Evolutionary conservation across 2,888 invertebrate species (phyloP), one percentile per base, ranked within the genome.

Genomic region (Watsonalla cultraria): DNA sequence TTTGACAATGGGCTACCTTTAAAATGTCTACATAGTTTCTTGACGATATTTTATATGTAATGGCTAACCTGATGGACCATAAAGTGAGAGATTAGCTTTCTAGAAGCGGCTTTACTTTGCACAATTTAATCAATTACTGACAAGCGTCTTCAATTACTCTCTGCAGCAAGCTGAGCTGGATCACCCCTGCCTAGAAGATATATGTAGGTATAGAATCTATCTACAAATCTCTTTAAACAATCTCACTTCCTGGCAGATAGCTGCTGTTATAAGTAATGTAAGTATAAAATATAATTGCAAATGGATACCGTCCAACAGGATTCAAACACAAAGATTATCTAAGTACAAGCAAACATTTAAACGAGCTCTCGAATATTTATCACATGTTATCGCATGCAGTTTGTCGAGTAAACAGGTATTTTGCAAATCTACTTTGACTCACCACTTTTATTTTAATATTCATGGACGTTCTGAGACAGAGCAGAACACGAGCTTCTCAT

Each of bases 351-450:
- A 68, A 66, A 65, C 64, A 68, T 67, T 64, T 68, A 58, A 37
- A 39, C 49, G 39, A 37, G 14, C 49, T 60, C 56, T 49, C 61
- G 58, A 67, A 66, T 64, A 58, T 65, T 61, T 66, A 67, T 66
- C 65, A 55, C 59, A 62, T 59, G 66, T 73, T 76, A 75, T 77
- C 68, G 73, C 68, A 60, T 74, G 73, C 72, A 72, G 66, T 71
- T 73, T 67, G 62, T 61, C 54, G 54, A 64, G 65, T 66, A 66
- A 70, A 68, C 69, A 65, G 66, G 69, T 66, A 52, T 60, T 61
- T 60, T 59, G 67, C 69, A 64, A 66, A 68, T 64, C 60, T 54
- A 62, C 59, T 54, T 55, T 54, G 61, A 64, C 60, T 61, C 55
- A 63, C 64, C 7, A 7, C n/a, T 37, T 37, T 37, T 24, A 24